Evolutionary conservation across 1,140 invertebrate genomes (phyloP).

Genomic region (Leptopilina boulardi): DNA sequence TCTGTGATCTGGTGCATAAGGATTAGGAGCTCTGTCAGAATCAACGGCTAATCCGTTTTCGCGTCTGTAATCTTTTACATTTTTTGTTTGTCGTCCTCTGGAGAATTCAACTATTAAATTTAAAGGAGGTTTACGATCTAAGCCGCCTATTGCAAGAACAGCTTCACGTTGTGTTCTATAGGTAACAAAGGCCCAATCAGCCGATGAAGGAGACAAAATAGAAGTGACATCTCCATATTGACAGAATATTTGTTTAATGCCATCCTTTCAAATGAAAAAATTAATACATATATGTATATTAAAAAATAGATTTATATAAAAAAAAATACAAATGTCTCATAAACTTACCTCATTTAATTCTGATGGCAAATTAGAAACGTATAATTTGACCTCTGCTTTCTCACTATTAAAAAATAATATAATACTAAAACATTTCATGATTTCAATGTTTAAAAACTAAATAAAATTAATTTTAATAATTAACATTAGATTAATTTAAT

Average conservation of each 20-base stretch:
- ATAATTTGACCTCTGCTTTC: slow-evolving; percentile 47
- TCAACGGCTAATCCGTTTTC: neutral
- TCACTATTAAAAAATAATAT: neutral
- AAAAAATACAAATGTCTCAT: slow-evolving; percentile 19
- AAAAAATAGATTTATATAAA: slow-evolving; percentile 32
- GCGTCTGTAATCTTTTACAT: neutral
- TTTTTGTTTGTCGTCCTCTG: slow-evolving; percentile 36
- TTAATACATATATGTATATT: slow-evolving; percentile 5
- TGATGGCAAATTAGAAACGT: slow-evolving; percentile 58
- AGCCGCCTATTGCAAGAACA: slow-evolving; percentile 57
- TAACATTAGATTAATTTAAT: neutral
- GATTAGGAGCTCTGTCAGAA: neutral
- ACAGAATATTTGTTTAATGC: slow-evolving; percentile 61
- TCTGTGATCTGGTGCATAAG: neutral
- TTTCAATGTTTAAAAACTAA: neutral
- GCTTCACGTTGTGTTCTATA: slow-evolving; percentile 61
- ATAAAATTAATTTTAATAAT: neutral
- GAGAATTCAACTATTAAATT: slow-evolving; percentile 58
- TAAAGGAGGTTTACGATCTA: slow-evolving; percentile 58
- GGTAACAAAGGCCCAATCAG: slow-evolving; percentile 62
- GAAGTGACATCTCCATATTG: slow-evolving; percentile 58
- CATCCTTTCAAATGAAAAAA: slow-evolving; percentile 55
- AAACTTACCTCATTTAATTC: slow-evolving; percentile 63
- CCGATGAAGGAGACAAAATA: slow-evolving; percentile 47
- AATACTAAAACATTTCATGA: neutral